Evolutionary conservation across 2,888 invertebrate genomes (phyloP).

Genomic region (Ganaspis brasiliensis): DNA sequence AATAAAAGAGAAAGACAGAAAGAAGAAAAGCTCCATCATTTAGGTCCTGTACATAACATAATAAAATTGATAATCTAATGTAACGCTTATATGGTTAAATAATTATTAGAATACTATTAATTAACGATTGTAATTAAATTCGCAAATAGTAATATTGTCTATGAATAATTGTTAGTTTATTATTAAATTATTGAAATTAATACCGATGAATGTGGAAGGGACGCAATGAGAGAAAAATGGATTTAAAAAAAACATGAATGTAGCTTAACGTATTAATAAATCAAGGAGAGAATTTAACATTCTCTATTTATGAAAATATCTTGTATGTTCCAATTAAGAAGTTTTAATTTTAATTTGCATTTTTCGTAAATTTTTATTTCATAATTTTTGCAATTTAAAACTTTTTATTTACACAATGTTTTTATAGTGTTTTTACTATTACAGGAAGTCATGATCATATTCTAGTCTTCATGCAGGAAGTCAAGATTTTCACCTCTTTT

Average conservation of each 20-base stretch:
- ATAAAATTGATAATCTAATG: conserved; percentile 65
- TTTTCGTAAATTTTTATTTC: too few species aligned
- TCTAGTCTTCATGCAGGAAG: too few species aligned
- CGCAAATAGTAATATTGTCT: conserved; percentile 71
- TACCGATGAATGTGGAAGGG: conserved; percentile 53
- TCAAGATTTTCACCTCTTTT: too few species aligned
- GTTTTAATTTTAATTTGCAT: too few species aligned
- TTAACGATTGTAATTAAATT: conserved; percentile 70
- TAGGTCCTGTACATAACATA: conserved; percentile 73
- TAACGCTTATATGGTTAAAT: conserved; percentile 49
- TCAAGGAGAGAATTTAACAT: conserved; percentile 50
- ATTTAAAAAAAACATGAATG: conserved; percentile 51
- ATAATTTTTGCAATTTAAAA: too few species aligned
- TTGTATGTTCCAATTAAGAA: too few species aligned
- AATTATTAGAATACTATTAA: conserved; percentile 61
- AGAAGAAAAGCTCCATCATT: conserved; percentile 60
- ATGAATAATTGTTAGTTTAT: conserved; percentile 71
- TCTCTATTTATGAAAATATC: conserved; percentile 39
- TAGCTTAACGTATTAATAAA: conserved; percentile 61
- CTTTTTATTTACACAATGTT: too few species aligned
- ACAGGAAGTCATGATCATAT: too few species aligned
- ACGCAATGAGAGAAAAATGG: conserved; percentile 55
- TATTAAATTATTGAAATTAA: conserved; percentile 66
- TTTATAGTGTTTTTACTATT: too few species aligned
- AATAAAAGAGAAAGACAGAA: conserved; percentile 10